Base-by-base conservation (phyloP, 2,888 invertebrate genomes). In the Cataglyphis altisquamis region DNA sequence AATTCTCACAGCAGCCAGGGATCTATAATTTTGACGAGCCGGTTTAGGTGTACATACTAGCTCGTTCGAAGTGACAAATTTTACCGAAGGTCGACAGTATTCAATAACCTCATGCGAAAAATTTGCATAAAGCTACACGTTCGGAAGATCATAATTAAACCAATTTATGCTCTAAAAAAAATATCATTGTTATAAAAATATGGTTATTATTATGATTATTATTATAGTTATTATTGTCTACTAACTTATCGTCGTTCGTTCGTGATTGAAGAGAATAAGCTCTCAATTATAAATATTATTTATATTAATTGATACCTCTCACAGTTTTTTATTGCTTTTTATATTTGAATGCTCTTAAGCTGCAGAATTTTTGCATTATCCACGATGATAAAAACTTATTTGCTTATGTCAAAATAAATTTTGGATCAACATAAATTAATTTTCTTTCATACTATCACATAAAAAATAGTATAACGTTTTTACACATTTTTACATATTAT, bases 91-190 rank as follows among this genome's bases (percentile, higher is more conserved):
- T 64, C 45, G n/a, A 25, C 70, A 63, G 62, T 73, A 80, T 66
- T 83, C 84, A 67, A 84, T 80, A 82, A 86, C 68, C 64, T 84
- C 45, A 32, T 52, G 45, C 29, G 57, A 67, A 52, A 62, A 73
- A 91, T 92, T 91, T 88, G 92, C 91, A 92, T 91, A 88, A 87
- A 91, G 92, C 92, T 89, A 84, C 68, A 84, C 68, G 77, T 67
- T 73, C 68, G 72, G 63, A 66, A 78, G 83, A 64, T 86, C 84
- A 81, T 85, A 83, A 84, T 77, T 64, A 73, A 73, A 78, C 80
- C 84, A 86, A 89, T 88, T 70, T 67, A 57, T 57, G 83, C 41
- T 60, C 60, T 64, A 29, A 70, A 84, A 75, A 8, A 52, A 18
- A n/a, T 52, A 52, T 52, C n/a, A 8, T 48, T 18, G 5, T 45